These are phyloP conservation scores for Parasteatoda lunata DNA, from an alignment of 2,888 invertebrate species.

Conservation along the genomic window DNA sequence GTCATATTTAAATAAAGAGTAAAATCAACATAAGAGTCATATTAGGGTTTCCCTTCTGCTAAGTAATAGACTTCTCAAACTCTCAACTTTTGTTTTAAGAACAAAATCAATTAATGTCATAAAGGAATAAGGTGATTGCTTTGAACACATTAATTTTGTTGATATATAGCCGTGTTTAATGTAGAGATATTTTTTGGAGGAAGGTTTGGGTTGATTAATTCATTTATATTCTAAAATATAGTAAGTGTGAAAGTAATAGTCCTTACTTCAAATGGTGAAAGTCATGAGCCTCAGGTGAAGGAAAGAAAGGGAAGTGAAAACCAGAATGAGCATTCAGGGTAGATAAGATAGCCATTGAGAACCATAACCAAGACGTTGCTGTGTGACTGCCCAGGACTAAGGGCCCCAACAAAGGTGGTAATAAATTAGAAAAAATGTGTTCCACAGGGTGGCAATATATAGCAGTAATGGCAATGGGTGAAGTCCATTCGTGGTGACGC, in stretches of 20 bases:
- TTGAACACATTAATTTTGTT: no score
- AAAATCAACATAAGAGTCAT: no score
- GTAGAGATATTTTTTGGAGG: no score
- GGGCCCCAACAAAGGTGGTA: slow-evolving; percentile 82
- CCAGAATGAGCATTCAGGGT: slow-evolving; percentile 89
- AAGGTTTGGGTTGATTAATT: no score
- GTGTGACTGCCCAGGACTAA: slow-evolving; percentile 73
- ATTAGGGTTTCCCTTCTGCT: no score
- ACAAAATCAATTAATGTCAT: no score
- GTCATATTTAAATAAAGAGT: no score
- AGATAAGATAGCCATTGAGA: slow-evolving; percentile 83
- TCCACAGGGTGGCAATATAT: slow-evolving; percentile 86
- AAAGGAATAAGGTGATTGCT: no score
- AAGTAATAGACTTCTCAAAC: no score
- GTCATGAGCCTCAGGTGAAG: slow-evolving; percentile 89
- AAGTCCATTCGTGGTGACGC: slow-evolving; percentile 90
- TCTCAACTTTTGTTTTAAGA: no score
- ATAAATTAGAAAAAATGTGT: slow-evolving; percentile 84
- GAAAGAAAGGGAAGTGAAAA: slow-evolving; percentile 89
- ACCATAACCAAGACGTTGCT: slow-evolving; percentile 81
- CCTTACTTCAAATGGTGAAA: slow-evolving; percentile 86
- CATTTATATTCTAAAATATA: no score
- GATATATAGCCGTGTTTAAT: no score
- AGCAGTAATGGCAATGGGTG: slow-evolving; percentile 87
- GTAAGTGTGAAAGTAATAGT: not conserved